Base-by-base conservation (phyloP, 2,797 vertebrate genomes). In the Dicrostonyx torquatus region DNA sequence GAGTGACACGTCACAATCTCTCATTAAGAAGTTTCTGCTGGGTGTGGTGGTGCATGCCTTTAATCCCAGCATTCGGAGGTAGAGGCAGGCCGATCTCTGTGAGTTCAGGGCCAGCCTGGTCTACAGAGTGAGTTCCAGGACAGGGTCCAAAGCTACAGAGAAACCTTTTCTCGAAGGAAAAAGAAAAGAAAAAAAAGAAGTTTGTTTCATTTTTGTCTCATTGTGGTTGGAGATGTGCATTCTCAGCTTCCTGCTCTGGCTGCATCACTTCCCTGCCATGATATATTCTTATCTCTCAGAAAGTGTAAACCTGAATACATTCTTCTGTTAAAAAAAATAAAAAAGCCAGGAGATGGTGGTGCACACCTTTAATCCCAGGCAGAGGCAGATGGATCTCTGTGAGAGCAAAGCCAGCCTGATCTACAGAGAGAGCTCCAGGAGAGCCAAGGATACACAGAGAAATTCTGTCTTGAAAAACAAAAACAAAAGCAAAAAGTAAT, bases 21-120 rank as follows among this genome's bases (percentile, higher is more conserved):
- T 89, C 66, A 80, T 90, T 95, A 89, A 95, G 62, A 93, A 78
- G 62, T 31, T 34, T 20, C 53, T 55, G 53, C 53, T 55, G 53
- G 53, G 53, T 55, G 53, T 55, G 53, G 17, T 7, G 48, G 48
- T 6, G 6, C 53, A 55, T 5, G 18, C 53, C 53, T 55, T 55
- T 55, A 55, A 55, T 55, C 53, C 18, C 53, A 55, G 45, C 17
- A 55, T 20, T 55, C 1, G 17, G 53, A 17, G 53, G 5, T 17
- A 55, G 53, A 55, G 53, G 53, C 17, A 55, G 53, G 53, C 53
- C 43, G 43, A 43, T 43, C 43, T 55, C 53, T 55, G 53, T 20
- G 53, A 55, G 53, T 20, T 55, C 53, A 7, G 6, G 17, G 17
- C 5, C 53, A 55, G 53, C 53, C 53, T 18, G 17, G 1, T 55